These are phyloP conservation scores for Chromobotia macracanthus DNA, from an alignment of 2,797 vertebrate genomes.

Conservation along the genomic window DNA sequence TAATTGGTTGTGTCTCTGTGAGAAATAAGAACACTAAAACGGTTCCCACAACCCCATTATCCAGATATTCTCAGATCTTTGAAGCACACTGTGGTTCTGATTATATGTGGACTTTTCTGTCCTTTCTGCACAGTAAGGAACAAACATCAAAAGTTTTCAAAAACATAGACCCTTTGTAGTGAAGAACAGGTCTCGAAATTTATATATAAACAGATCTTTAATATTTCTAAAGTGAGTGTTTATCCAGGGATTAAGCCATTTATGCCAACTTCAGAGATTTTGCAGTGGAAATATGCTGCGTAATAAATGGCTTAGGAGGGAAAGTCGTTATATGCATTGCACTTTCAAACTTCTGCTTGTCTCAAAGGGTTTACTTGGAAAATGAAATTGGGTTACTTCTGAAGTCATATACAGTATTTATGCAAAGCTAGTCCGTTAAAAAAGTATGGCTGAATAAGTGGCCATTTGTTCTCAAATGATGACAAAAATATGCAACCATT, in stretches of 20 bases:
- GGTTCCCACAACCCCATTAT: background rate
- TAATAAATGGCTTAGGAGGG: slow-evolving; percentile 7
- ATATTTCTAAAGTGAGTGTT: slow-evolving; percentile 8
- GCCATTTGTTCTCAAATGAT: background rate
- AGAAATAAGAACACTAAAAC: background rate
- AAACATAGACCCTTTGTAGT: background rate
- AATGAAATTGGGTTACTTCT: slow-evolving; percentile 4
- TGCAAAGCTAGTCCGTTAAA: background rate
- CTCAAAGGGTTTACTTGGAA: background rate
- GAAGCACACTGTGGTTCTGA: background rate
- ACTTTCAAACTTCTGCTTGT: background rate
- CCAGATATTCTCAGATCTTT: background rate
- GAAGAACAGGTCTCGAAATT: background rate
- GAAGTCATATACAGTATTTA: background rate
- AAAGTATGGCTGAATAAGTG: background rate
- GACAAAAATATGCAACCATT: slow-evolving; percentile 6
- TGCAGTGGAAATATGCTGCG: slow-evolving; percentile 7
- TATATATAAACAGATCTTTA: background rate
- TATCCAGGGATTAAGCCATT: slow-evolving; percentile 15
- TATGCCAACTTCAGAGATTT: slow-evolving; percentile 2
- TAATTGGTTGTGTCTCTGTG: background rate
- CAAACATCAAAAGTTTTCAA: slow-evolving; percentile 6
- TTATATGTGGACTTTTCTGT: background rate
- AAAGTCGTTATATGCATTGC: background rate
- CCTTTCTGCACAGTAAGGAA: background rate